phyloP scores from a whole-genome alignment of 2,888 invertebrate species.

The Platerodrilus igneus region DNA sequence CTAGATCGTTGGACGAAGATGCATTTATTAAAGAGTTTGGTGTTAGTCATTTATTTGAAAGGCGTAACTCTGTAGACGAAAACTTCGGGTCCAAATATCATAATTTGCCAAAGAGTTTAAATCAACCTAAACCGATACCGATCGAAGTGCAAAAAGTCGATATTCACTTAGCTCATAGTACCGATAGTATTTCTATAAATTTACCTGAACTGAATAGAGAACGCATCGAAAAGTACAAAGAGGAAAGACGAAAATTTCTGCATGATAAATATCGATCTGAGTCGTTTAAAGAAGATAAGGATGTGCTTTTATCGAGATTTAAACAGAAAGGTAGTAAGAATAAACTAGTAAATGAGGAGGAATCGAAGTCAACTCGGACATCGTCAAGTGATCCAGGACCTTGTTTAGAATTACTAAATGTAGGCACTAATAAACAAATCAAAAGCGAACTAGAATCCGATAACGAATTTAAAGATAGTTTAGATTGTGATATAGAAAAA shows the following conservation, averaged over 20 bases:
- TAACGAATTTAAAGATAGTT: slow-evolving; percentile 18
- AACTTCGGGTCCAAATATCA: slow-evolving; percentile 42
- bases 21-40: slow-evolving; percentile 68
- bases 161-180: slow-evolving; percentile 41
- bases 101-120: slow-evolving; percentile 55
- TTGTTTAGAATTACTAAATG: slow-evolving; percentile 10
- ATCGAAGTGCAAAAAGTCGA: slow-evolving; percentile 41
- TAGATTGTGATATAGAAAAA: slow-evolving; percentile 20
- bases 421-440: slow-evolving; percentile 13
- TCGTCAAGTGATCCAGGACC: slow-evolving; percentile 11
- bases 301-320: slow-evolving; percentile 48
- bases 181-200: slow-evolving; percentile 32
- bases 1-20: slow-evolving; percentile 68
- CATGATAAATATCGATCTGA: slow-evolving; percentile 83
- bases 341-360: slow-evolving; percentile 18
- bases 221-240: slow-evolving; percentile 85
- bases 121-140: slow-evolving; percentile 54
- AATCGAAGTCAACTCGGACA: slow-evolving; percentile 28
- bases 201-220: slow-evolving; percentile 61
- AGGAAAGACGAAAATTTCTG: slow-evolving; percentile 78
- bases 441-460: no score
- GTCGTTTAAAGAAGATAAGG: slow-evolving; percentile 63
- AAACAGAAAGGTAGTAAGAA: slow-evolving; percentile 45
- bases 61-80: slow-evolving; percentile 59
- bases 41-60: slow-evolving; percentile 30